phyloP scores from a whole-genome alignment of 2,797 vertebrate genomes.

The Podarcis lilfordi region DNA sequence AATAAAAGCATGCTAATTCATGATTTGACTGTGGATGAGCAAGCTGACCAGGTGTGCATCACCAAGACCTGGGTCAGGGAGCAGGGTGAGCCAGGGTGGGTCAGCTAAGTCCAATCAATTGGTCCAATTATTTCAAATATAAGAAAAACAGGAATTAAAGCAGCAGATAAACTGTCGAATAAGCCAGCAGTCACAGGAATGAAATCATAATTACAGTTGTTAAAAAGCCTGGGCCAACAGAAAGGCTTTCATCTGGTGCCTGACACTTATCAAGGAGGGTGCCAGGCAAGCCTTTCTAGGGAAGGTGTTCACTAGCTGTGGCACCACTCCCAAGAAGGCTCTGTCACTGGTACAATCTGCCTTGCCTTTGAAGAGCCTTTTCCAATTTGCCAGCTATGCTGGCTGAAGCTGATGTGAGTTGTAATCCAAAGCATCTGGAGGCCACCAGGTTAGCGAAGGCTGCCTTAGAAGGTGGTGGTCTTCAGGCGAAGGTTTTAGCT shows the following conservation, averaged over 20 bases:
- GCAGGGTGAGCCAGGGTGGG: no score
- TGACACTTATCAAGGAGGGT: not conserved
- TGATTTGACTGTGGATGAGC: no score
- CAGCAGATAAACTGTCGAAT: not conserved
- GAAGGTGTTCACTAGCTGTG: not conserved
- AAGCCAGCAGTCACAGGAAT: not conserved
- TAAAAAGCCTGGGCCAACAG: not conserved
- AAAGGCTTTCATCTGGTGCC: not conserved
- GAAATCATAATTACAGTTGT: not conserved
- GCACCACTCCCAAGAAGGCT: not conserved
- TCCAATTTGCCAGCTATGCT: no score
- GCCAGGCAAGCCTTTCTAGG: not conserved
- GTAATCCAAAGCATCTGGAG: no score
- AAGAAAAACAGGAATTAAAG: not conserved
- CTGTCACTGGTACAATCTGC: not conserved
- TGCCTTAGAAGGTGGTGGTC: not conserved
- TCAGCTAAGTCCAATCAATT: no score
- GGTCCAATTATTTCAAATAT: not conserved
- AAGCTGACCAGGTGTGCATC: no score
- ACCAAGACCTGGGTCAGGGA: no score
- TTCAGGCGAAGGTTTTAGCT: not conserved
- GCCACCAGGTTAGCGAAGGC: no score
- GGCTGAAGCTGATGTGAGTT: no score
- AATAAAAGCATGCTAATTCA: no score
- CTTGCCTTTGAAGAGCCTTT: not conserved